Conservation (phyloP, 2,113 vertebrate species). For the Toxotes jaculatrix region DNA sequence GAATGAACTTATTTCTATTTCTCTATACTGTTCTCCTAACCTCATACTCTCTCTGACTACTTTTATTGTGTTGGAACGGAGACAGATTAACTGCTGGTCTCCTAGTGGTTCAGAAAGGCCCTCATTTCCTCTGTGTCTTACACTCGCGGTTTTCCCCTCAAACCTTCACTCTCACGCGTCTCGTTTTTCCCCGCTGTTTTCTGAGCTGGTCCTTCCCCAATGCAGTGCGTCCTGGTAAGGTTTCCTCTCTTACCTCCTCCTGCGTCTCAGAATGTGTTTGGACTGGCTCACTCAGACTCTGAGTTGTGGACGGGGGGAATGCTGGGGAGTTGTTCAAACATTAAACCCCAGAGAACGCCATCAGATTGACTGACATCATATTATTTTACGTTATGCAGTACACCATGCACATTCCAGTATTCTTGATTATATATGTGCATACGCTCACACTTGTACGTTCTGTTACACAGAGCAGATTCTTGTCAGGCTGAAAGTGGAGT, state of each 20-base stretch:
- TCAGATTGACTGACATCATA: constrained; percentile 71
- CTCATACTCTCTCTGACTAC: constrained; percentile 47
- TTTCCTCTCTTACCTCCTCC: constrained; percentile 68
- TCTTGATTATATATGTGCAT: constrained; percentile 6
- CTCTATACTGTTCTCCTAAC: constrained; percentile 47
- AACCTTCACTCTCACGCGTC: constrained; percentile 80
- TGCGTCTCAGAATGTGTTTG: constrained; percentile 72
- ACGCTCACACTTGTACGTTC: constrained; percentile 8
- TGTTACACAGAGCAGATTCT: constrained; percentile 47
- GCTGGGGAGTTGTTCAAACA: constrained; percentile 39
- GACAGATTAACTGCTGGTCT: constrained; percentile 72
- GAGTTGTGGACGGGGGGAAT: constrained; percentile 17
- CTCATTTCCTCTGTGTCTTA: constrained; percentile 72
- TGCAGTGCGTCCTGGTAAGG: constrained; percentile 59
- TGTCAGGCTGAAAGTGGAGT: constrained; percentile 30
- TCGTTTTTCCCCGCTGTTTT: constrained; percentile 78
- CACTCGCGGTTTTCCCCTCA: constrained; percentile 67
- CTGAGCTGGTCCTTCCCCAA: constrained; percentile 59
- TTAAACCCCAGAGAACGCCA: constrained; percentile 46
- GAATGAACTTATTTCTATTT: constrained; percentile 61
- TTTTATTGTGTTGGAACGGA: constrained; percentile 63
- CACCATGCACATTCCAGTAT: constrained; percentile 19
- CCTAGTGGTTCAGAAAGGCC: constrained; percentile 67
- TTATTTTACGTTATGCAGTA: constrained; percentile 59
- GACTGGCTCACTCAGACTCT: constrained; percentile 59